Conservation (phyloP, 2,797 vertebrate species). For the Anisognathus igniventris region DNA sequence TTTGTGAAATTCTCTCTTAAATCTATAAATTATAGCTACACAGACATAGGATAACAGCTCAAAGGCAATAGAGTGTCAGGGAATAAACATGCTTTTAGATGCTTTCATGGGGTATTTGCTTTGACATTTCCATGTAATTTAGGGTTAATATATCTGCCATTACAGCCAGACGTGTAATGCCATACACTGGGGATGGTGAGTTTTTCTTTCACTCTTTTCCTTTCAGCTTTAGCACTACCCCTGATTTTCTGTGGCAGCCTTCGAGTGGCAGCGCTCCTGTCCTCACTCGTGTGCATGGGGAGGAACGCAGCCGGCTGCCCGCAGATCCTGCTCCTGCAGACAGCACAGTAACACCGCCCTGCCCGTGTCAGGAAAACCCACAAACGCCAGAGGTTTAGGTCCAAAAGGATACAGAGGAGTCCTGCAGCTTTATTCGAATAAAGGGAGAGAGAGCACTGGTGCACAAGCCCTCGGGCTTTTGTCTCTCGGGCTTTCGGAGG, state of each 20-base stretch:
- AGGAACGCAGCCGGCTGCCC: neutral
- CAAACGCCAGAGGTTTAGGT: neutral
- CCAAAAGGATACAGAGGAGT: neutral
- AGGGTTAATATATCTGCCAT: neutral
- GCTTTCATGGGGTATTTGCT: neutral
- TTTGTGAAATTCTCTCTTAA: neutral
- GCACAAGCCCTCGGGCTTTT: neutral
- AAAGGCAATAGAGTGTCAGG: neutral
- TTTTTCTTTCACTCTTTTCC: neutral
- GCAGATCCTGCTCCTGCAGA: neutral
- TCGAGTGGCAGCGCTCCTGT: conserved; percentile 7
- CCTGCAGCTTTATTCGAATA: neutral
- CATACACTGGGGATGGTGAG: neutral
- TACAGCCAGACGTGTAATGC: neutral
- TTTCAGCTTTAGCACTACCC: neutral
- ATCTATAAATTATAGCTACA: neutral
- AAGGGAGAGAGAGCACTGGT: neutral
- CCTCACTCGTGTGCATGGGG: neutral
- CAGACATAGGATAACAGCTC: neutral
- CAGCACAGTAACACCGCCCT: neutral
- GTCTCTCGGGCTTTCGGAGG: neutral
- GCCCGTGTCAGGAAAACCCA: neutral
- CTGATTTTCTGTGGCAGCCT: conserved; percentile 1
- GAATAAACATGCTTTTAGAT: neutral
- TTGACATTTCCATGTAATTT: conserved; percentile 5